phyloP scores from a whole-genome alignment of 2,888 invertebrate genomes.

The Cataglyphis altisquamis region DNA sequence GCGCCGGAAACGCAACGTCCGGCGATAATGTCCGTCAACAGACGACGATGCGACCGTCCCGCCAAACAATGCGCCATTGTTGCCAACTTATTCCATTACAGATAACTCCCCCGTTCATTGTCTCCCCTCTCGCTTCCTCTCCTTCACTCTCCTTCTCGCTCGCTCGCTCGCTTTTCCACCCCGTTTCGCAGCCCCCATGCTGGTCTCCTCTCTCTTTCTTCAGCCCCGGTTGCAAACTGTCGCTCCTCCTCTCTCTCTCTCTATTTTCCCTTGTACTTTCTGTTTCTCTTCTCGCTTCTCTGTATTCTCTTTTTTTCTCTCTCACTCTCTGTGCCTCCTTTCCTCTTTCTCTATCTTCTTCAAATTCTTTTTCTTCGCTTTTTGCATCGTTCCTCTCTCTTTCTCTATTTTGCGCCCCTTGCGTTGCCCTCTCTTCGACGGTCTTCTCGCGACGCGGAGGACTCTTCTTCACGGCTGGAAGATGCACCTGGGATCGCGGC shows the following conservation, averaged over 20 bases:
- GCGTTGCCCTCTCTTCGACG: constrained; percentile 3
- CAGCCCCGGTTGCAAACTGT: constrained; percentile 25
- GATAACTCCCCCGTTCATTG: constrained; percentile 83
- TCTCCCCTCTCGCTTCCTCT: constrained; percentile 75
- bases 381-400: not conserved
- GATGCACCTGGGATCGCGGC: constrained; percentile 73
- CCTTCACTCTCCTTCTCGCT: constrained; percentile 62
- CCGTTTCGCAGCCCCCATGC: constrained; percentile 29
- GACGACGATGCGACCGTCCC: constrained; percentile 83
- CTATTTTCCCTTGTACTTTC: constrained; percentile 13
- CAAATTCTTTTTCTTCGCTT: constrained; percentile 12
- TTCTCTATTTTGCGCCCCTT: constrained; percentile 15
- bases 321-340: not conserved
- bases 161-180: constrained; percentile 43
- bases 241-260: constrained; percentile 51
- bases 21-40: constrained; percentile 86
- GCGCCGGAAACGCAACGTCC: constrained; percentile 85
- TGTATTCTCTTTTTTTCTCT: not conserved
- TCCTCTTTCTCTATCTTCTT: not conserved
- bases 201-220: constrained; percentile 52
- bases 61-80: constrained; percentile 85
- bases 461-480: constrained; percentile 52
- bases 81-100: constrained; percentile 87
- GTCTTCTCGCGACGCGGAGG: constrained; percentile 8
- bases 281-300: not conserved